Conservation (phyloP, 2,888 invertebrate genomes). For the Chaitophorus viminalis region DNA sequence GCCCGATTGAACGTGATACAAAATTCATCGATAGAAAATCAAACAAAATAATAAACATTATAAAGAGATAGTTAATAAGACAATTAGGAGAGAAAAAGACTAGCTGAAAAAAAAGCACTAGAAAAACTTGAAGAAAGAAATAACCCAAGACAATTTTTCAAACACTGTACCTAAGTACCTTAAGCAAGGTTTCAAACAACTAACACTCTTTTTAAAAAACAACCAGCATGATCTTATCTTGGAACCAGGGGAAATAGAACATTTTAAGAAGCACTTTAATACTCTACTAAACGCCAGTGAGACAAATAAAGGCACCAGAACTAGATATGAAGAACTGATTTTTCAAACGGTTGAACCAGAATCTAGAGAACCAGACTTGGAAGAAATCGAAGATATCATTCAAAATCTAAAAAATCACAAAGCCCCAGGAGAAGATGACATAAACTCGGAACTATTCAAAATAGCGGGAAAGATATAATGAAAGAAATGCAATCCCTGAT, state of each 20-base stretch:
- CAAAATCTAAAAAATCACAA: slow-evolving; percentile 10
- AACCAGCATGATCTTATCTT: slow-evolving; percentile 20
- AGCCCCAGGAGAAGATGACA: slow-evolving; percentile 16
- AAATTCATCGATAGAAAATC: slow-evolving; percentile 8
- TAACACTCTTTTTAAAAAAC: slow-evolving; percentile 19
- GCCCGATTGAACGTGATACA: slow-evolving; percentile 8
- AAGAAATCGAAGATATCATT: slow-evolving; percentile 23
- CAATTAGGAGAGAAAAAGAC: slow-evolving; percentile 33
- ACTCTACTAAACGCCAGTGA: slow-evolving; percentile 7
- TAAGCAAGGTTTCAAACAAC: slow-evolving; percentile 34
- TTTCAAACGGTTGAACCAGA: slow-evolving; percentile 4
- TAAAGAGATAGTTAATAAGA: slow-evolving; percentile 30
- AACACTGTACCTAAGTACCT: slow-evolving; percentile 17
- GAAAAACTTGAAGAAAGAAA: slow-evolving; percentile 34
- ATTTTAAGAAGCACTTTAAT: slow-evolving; percentile 21
- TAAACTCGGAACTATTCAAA: slow-evolving; percentile 25
- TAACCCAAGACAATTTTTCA: slow-evolving; percentile 22
- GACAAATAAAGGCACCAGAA: slow-evolving; percentile 30
- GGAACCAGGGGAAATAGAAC: slow-evolving; percentile 9
- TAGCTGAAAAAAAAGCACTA: slow-evolving; percentile 30
- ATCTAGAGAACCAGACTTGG: slow-evolving; percentile 6
- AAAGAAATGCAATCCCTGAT: slow-evolving; percentile 24
- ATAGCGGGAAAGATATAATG: not conserved
- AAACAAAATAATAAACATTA: slow-evolving; percentile 18
- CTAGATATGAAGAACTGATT: slow-evolving; percentile 21